Conservation (phyloP, 2,888 invertebrate genomes). For the Andrena haemorrhoa region DNA sequence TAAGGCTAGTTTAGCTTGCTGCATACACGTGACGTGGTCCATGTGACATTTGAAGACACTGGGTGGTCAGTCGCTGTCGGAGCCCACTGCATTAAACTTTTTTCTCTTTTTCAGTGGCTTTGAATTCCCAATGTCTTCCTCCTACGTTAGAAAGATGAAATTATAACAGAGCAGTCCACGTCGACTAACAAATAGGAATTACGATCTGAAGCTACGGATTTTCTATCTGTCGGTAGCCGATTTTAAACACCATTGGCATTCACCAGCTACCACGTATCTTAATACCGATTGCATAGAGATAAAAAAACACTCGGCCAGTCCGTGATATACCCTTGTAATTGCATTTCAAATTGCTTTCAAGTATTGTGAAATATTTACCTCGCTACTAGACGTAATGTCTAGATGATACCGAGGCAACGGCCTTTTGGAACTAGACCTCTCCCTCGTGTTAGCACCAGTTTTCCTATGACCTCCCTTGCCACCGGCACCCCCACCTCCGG, state of each 20-base stretch:
- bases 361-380: conserved; percentile 86
- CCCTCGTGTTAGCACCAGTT: conserved; percentile 79
- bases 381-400: conserved; percentile 87
- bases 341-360: background rate
- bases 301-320: background rate
- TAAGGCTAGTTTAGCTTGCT: conserved; percentile 82
- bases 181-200: background rate
- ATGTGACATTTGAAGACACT: conserved; percentile 83
- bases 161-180: conserved; percentile 52
- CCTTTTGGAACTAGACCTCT: conserved; percentile 80
- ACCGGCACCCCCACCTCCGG: conserved; percentile 71
- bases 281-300: too few species aligned
- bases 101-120: conserved; percentile 96
- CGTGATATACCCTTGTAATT: background rate
- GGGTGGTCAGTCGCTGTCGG: conserved; percentile 95
- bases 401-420: conserved; percentile 76
- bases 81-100: conserved; percentile 90
- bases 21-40: conserved; percentile 82
- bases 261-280: too few species aligned
- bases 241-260: too few species aligned
- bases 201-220: too few species aligned
- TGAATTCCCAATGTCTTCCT: conserved; percentile 96
- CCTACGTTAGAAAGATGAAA: conserved; percentile 86
- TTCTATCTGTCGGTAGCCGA: too few species aligned
- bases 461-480: conserved; percentile 79